A percentile compares a stretch with the other conserved stretches of the same genome.
phyloP scores from a whole-genome alignment of 2,888 invertebrate genomes.

The Rhingia campestris region DNA sequence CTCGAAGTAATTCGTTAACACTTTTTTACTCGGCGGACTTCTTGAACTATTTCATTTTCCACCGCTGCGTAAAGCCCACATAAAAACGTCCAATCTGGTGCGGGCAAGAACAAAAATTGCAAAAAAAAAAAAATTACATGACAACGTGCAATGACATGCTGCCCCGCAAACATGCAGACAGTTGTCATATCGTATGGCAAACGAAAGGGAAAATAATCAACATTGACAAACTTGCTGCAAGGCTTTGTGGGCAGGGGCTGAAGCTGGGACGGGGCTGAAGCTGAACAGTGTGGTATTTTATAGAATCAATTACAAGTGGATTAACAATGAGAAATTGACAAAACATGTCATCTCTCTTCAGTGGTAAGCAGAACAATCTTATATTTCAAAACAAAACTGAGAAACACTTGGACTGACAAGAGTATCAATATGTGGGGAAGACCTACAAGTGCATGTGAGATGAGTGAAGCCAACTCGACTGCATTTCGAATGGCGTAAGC shows the following conservation, averaged over 20 bases:
- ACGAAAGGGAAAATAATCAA: slow-evolving; percentile 64
- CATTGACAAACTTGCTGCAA: slow-evolving; percentile 37
- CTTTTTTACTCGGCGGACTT: slow-evolving; percentile 75
- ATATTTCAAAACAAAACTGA: slow-evolving; percentile 4
- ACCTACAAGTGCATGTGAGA: slow-evolving; percentile 8
- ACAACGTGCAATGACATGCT: slow-evolving; percentile 58
- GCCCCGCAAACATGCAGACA: slow-evolving; percentile 47
- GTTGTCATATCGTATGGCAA: slow-evolving; percentile 64
- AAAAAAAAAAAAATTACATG: slow-evolving; percentile 50
- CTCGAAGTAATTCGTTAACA: slow-evolving; percentile 82
- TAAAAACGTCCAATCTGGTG: slow-evolving; percentile 18
- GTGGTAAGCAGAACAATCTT: slow-evolving; percentile 21
- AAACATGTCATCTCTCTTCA: slow-evolving; percentile 45
- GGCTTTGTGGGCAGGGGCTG: not conserved
- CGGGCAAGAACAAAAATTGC: not conserved
- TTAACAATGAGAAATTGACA: slow-evolving; percentile 54
- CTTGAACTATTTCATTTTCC: slow-evolving; percentile 41
- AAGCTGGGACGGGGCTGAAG: no score
- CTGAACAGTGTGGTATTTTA: not conserved
- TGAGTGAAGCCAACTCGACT: not conserved
- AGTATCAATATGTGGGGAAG: not conserved
- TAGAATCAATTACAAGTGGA: slow-evolving; percentile 57
- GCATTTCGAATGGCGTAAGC: not conserved
- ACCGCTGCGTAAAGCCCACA: slow-evolving; percentile 38
- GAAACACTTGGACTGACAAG: not conserved